A percentile compares a stretch with the other conserved stretches of the same genome.
Conservation (phyloP, 2,888 invertebrate species). For the Epicampocera succincta region DNA sequence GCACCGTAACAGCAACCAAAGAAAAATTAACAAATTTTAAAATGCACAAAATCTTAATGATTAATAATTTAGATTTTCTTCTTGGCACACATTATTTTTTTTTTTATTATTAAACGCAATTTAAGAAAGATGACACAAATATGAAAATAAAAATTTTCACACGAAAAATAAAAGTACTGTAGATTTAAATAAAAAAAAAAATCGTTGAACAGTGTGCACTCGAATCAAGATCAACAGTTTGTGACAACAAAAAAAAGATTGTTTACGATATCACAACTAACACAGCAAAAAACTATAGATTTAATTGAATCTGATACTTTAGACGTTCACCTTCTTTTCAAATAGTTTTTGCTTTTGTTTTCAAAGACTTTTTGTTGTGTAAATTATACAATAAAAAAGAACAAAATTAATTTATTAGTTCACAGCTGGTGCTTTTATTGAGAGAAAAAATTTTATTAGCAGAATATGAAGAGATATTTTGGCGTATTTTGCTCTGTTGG, state of each 20-base stretch:
- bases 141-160: conserved; percentile 61
- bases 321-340: conserved; percentile 26
- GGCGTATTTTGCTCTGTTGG: background rate
- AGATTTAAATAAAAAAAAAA: conserved; percentile 12
- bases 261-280: conserved; percentile 34
- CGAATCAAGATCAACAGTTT: conserved; percentile 34
- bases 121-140: conserved; percentile 66
- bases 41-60: conserved; percentile 38
- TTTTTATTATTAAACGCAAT: conserved; percentile 51
- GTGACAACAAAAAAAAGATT: conserved; percentile 38
- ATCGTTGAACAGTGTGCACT: background rate
- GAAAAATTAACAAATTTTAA: conserved; percentile 1
- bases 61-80: conserved; percentile 39
- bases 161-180: conserved; percentile 49
- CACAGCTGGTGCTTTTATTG: conserved; percentile 1
- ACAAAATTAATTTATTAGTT: conserved; percentile 8
- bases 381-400: background rate
- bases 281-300: conserved; percentile 22
- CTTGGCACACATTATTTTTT: conserved; percentile 39
- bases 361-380: background rate
- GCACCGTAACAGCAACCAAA: background rate
- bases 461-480: background rate
- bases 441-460: conserved; percentile 16
- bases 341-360: conserved; percentile 3
- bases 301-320: conserved; percentile 49